Evolutionary conservation across 2,888 invertebrate genomes (phyloP).

Genomic region (Antheraea yamamai): DNA sequence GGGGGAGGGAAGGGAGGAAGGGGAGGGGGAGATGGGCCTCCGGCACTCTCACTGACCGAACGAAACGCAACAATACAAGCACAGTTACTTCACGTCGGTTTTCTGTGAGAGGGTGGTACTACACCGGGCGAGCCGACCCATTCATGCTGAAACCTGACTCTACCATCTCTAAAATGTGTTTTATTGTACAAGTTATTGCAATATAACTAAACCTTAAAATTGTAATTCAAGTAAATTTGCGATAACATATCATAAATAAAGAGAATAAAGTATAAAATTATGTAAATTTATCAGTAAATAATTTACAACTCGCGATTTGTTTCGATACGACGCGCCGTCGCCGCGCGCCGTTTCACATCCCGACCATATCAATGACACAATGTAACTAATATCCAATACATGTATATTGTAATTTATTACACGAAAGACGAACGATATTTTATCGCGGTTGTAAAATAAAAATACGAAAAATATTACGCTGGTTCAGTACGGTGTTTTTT

Average conservation of each 20-base stretch:
- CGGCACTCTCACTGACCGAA: too few species aligned
- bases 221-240: background rate
- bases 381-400: constrained; percentile 8
- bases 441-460: constrained; percentile 3
- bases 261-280: background rate
- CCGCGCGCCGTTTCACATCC: background rate
- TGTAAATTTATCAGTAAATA: constrained; percentile 12
- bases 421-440: background rate
- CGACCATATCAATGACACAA: constrained; percentile 2
- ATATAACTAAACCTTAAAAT: background rate
- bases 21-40: too few species aligned
- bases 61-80: too few species aligned
- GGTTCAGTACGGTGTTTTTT: constrained; percentile 4
- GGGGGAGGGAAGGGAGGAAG: too few species aligned
- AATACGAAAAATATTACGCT: background rate
- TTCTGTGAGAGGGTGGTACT: too few species aligned
- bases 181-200: background rate
- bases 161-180: too few species aligned
- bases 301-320: constrained; percentile 1
- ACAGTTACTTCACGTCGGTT: too few species aligned
- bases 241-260: background rate
- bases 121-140: too few species aligned
- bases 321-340: background rate
- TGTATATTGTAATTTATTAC: constrained; percentile 1
- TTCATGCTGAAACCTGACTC: too few species aligned